Percentiles rank a stretch among this genome's conserved stretches.
Conservation (phyloP, 2,797 vertebrate genomes). For the Macropus fuliginosus region DNA sequence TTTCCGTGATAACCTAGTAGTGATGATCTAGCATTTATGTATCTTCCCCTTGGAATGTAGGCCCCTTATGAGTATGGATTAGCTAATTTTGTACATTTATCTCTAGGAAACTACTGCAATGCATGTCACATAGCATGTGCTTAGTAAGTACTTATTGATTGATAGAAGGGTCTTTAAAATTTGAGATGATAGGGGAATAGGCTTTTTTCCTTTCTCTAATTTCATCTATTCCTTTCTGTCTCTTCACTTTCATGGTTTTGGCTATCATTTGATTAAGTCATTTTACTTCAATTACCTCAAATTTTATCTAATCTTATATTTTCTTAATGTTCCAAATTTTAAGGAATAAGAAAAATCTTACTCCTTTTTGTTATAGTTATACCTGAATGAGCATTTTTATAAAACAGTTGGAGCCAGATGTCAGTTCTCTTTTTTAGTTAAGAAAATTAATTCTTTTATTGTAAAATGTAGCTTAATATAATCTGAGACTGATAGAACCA, state of each 20-base stretch:
- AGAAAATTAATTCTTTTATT: too few relatives aligned
- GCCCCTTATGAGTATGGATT: too few relatives aligned
- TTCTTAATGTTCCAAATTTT: too few relatives aligned
- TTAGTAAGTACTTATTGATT: conserved; percentile 7
- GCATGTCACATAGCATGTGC: background rate
- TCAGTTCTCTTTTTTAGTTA: too few relatives aligned
- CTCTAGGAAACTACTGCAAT: background rate
- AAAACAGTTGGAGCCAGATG: too few relatives aligned
- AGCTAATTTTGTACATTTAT: background rate
- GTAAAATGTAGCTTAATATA: too few relatives aligned
- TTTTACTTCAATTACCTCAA: background rate
- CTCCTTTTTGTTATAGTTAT: too few relatives aligned
- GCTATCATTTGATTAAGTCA: background rate
- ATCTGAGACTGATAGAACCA: too few relatives aligned
- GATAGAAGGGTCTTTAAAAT: conserved; percentile 10
- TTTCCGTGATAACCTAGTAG: background rate
- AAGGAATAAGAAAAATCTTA: too few relatives aligned
- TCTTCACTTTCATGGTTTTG: background rate
- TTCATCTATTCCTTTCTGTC: background rate
- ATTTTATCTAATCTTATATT: too few relatives aligned
- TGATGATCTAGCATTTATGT: background rate
- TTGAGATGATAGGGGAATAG: background rate
- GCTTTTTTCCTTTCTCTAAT: background rate
- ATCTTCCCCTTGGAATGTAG: too few relatives aligned
- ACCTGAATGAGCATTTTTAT: too few relatives aligned